A percentile compares a stretch with the other conserved stretches of the same genome.
Evolutionary conservation across 2,113 vertebrate genomes (phyloP).

Genomic region (Plotosus lineatus): DNA sequence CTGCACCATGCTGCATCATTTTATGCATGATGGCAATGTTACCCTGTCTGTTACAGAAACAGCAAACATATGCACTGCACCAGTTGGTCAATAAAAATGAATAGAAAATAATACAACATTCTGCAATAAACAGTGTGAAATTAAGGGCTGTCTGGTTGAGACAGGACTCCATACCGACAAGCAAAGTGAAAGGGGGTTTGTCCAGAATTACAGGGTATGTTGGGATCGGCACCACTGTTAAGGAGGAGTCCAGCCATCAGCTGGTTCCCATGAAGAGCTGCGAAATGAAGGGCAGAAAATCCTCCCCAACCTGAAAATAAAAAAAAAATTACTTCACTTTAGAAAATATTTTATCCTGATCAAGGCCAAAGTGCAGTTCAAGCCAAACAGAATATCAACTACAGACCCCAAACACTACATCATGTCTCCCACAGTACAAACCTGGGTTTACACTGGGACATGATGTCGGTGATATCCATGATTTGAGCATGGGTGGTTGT

Average conservation of each 20-base stretch:
- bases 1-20: slow-evolving; percentile 76
- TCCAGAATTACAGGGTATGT: slow-evolving; percentile 71
- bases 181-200: slow-evolving; percentile 79
- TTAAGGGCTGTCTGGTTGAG: background rate
- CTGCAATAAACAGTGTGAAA: background rate
- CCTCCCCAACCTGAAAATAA: slow-evolving; percentile 74
- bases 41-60: slow-evolving; percentile 67
- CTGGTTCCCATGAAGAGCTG: slow-evolving; percentile 73
- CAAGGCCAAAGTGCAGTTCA: background rate
- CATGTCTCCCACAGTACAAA: too few species aligned
- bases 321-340: background rate
- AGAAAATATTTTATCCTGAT: background rate
- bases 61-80: background rate
- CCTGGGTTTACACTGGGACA: too few species aligned
- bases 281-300: slow-evolving; percentile 75
- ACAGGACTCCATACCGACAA: slow-evolving; percentile 67
- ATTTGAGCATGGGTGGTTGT: too few species aligned
- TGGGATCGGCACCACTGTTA: slow-evolving; percentile 72
- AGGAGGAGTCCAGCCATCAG: slow-evolving; percentile 69
- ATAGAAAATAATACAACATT: background rate
- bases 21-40: slow-evolving; percentile 74
- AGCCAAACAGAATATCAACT: background rate
- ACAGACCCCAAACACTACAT: background rate
- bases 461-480: too few species aligned
- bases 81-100: background rate